These are phyloP conservation scores for Ictalurus furcatus DNA, from an alignment of 2,113 vertebrate species.

Conservation along the genomic window DNA sequence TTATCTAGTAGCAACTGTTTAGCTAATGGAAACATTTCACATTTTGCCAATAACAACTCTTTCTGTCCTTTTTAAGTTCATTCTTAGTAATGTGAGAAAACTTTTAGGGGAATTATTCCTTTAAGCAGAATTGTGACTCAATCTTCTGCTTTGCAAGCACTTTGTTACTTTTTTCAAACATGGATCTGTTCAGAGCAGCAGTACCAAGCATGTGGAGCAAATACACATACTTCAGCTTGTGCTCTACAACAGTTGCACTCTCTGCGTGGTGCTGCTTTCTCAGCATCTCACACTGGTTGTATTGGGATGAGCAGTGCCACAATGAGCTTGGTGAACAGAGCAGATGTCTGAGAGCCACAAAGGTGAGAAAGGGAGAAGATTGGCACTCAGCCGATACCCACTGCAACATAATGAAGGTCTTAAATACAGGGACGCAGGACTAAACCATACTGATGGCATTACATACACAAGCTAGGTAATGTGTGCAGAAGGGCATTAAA, in stretches of 20 bases:
- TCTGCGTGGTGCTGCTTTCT: slow-evolving; percentile 27
- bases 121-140: not conserved
- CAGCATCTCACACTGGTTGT: slow-evolving; percentile 34
- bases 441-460: slow-evolving; percentile 2
- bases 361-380: slow-evolving; percentile 38
- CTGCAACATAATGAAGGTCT: slow-evolving; percentile 22
- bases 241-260: slow-evolving; percentile 36
- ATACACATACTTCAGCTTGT: slow-evolving; percentile 16
- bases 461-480: slow-evolving; percentile 11
- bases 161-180: not conserved
- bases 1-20: not conserved
- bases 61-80: not conserved
- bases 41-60: not conserved
- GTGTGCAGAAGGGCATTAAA: not conserved
- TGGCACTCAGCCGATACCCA: slow-evolving; percentile 33
- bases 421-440: slow-evolving; percentile 26
- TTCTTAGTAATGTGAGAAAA: not conserved
- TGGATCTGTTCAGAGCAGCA: not conserved
- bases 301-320: slow-evolving; percentile 25
- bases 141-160: slow-evolving; percentile 11
- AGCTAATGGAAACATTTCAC: not conserved
- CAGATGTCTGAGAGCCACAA: slow-evolving; percentile 50
- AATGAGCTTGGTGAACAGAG: slow-evolving; percentile 18
- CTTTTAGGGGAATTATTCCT: not conserved
- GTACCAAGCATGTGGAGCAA: slow-evolving; percentile 2